Evolutionary conservation across 2,113 vertebrate genomes (phyloP).

Genomic region (Rhizomys pruinosus): DNA sequence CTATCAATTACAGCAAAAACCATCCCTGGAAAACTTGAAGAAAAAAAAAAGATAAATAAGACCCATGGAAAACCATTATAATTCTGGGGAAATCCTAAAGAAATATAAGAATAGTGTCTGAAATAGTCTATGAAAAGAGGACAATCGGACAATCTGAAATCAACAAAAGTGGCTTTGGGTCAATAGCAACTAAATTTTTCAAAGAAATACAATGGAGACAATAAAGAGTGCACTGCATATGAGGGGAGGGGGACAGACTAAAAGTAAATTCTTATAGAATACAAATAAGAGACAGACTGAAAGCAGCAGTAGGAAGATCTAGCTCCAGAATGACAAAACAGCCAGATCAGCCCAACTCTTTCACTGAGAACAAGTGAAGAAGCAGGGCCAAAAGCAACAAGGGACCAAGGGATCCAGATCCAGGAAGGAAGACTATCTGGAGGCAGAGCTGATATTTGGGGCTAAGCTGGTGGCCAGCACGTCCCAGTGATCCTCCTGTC

Average conservation of each 20-base stretch:
- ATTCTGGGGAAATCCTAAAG: background rate
- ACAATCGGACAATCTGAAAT: conserved; percentile 26
- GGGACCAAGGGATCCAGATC: background rate
- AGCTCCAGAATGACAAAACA: background rate
- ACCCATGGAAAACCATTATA: background rate
- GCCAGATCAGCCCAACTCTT: background rate
- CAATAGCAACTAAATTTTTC: conserved; percentile 17
- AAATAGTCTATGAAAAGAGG: background rate
- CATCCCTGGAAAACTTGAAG: background rate
- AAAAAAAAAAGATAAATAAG: background rate
- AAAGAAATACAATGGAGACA: conserved; percentile 9
- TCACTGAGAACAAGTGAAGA: background rate
- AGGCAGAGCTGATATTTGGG: background rate
- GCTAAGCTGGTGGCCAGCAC: background rate
- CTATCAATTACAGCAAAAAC: background rate
- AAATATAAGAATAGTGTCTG: conserved; percentile 12
- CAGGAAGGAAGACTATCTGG: conserved; percentile 11
- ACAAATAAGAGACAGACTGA: conserved; percentile 12
- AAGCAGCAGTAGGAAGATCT: background rate
- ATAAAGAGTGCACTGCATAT: background rate
- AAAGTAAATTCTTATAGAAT: conserved; percentile 15
- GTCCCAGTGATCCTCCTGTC: background rate
- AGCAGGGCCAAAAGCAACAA: background rate
- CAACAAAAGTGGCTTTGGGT: background rate
- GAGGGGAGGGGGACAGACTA: background rate